Base-by-base conservation (phyloP, 2,888 invertebrate species). In the Hydrotaea cyrtoneurina region DNA sequence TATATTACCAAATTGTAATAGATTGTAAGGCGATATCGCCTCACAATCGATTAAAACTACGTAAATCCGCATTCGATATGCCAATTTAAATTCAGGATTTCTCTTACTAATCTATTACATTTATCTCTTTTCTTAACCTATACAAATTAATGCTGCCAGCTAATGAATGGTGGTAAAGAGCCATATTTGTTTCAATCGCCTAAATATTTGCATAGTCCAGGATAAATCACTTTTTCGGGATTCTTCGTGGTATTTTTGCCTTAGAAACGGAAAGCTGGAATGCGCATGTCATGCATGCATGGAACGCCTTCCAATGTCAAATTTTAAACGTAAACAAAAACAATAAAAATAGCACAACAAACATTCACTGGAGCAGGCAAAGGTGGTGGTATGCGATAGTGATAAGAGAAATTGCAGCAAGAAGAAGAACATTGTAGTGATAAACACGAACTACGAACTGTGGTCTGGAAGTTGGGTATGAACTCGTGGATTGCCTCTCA, bases 241-340 rank as follows among this genome's bases (percentile, higher is more conserved):
- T 43, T 43, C 4, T 43, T 10, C 10, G 10, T 3, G 43, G 31
- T 31, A 31, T 43, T 43, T 43, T 43, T 43, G 43, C 43, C 11
- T 43, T 43, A 13, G 43, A 2, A 10, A 10, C 3, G 10, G 5
- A 43, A 43, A 43, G 8, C 21, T 23, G 10, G 7, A 11, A 13
- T 19, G 23, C 69, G 69, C 69, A 69, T 69, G 69, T 43, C 46
- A 31, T n/a, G n/a, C n/a, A n/a, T n/a, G n/a, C n/a, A n/a, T n/a
- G n/a, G 7, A 31, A 31, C 7, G 31, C 31, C 31, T 31, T 31
- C 46, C n/a, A 46, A 69, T 46, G 46, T 69, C 69, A 69, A 21
- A 69, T 15, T 69, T 31, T 69, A 21, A 69, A 69, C 21, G 69
- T 69, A 69, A 69, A 69, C 69, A 69, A 69, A 69, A 69, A 69